Conservation (phyloP, 1,140 invertebrate genomes). For the Laodelphax striatellus region DNA sequence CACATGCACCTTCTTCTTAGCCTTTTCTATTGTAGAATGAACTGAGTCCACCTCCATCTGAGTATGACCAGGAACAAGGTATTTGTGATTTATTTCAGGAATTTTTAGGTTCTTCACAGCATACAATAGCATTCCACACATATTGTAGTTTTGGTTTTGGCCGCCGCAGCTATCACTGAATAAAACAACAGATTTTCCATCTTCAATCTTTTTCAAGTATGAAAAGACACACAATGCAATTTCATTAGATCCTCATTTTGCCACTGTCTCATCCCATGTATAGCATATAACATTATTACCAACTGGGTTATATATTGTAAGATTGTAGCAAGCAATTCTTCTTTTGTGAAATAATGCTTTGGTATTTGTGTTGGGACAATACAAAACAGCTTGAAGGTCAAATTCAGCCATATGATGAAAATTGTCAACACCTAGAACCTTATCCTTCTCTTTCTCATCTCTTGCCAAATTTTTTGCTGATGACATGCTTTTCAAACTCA, state of each 20-base stretch:
- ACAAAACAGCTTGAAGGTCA: constrained; percentile 32
- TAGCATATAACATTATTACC: constrained; percentile 27
- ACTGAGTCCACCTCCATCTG: constrained; percentile 34
- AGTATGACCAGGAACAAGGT: constrained; percentile 31
- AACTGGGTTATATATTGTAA: constrained; percentile 32
- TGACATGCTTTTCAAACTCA: constrained; percentile 19
- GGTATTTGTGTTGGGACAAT: constrained; percentile 28
- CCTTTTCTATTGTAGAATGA: constrained; percentile 25
- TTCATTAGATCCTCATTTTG: constrained; percentile 29
- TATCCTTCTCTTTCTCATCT: constrained; percentile 23
- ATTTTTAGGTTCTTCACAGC: constrained; percentile 21
- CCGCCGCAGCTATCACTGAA: constrained; percentile 26
- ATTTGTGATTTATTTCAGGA: constrained; percentile 31
- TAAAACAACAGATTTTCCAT: constrained; percentile 5
- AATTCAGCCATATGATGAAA: constrained; percentile 22
- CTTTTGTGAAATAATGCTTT: constrained; percentile 33
- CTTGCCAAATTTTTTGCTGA: constrained; percentile 20
- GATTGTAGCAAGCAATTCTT: constrained; percentile 33
- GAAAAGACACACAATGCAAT: constrained; percentile 29
- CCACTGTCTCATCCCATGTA: constrained; percentile 33
- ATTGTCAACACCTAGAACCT: constrained; percentile 16
- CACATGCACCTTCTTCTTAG: too few relatives aligned
- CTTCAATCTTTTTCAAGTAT: constrained; percentile 20
- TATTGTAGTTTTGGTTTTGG: constrained; percentile 28
- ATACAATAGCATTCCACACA: constrained; percentile 27